Base-by-base conservation (phyloP, 35 echinoderm and acorn worm species). In the Diadema setosum region DNA sequence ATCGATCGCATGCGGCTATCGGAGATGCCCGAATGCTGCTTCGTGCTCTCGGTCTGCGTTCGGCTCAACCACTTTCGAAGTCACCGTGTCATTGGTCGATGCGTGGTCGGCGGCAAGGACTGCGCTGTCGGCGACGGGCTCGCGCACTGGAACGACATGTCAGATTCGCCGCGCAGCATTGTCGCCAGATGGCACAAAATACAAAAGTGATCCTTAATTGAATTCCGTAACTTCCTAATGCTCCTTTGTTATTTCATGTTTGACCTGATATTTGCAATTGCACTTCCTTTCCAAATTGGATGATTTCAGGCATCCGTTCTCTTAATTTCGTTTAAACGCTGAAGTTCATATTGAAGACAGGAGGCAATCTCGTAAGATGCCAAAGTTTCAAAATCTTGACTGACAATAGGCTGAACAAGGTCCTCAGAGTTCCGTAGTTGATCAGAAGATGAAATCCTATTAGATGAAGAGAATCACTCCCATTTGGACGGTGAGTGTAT, bases 1-100 rank as follows among this genome's bases (percentile, higher is more conserved):
- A 83, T 97, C 65, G 81, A 93, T 34, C 58, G 81, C 15, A 45
- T 94, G 31, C 65, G 81, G 7, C 80, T 90, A 17, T 30, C 81
- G 29, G 73, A 90, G 20, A 58, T 84, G 61, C 56, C 83, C 61
- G 86, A 94, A 33, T 76, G 70, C 46, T 90, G 65, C 42, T 14
- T 94, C 42, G 86, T 88, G 27, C 16, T 90, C 32, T 41, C 92
- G 90, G 73, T 44, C 1, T 78, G 73, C 73, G 39, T 16, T 78
- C 73, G 73, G 73, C 36, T 78, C 39, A 78, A 78, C 37, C 73
- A 78, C 14, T 78, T 78, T 36, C 73, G 73, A 1, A 78, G 33
- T 3, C 73, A 78, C 21, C 73, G 73, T 9, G 32, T 67, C 20
- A 23, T 85, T 16, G 83, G 83, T 6, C 50, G 58, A 39, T 58